Evolutionary conservation across 2,113 vertebrate genomes (phyloP), one percentile per base, ranked within the genome.

Genomic region (Xenopus borealis): DNA sequence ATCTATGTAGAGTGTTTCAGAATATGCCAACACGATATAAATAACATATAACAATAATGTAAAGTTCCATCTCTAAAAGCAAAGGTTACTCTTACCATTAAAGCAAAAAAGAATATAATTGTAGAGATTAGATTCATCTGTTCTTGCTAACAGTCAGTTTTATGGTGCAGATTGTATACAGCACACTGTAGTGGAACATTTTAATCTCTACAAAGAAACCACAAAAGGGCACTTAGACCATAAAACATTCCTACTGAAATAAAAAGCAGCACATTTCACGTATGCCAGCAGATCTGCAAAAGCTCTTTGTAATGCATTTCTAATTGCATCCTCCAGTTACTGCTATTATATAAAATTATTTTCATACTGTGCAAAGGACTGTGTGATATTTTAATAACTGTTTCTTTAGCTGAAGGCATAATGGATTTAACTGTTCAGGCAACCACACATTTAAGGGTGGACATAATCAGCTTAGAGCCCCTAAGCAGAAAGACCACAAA

Each of bases 211-310:
- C 20, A 16, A 61, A 18, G 7, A 50, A 50, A 30, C 46, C 20
- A n/a, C 20, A 40, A 33, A 55, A 64, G 17, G 12, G 19, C 50
- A 44, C 44, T 53, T 66, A 52, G 16, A 20, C 69, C 47, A 59
- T 62, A 71, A 47, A 57, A 71, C 61, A 61, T 71, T 71, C 19
- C 71, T 17, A 57, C 11, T 27, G 12, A 74, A 65, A 58, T 66
- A 30, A 55, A 66, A 45, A 40, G 18, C 27, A 33, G 14, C 58
- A 12, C 14, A 59, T 59, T 50, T 50, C 12, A 40, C 14, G 52
- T 59, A 13, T 59, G 63, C 63, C 63, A 74, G 63, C 19, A 27
- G 44, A 40, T 65, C 18, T 46, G n/a, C 45, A 47, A 66, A 65
- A 17, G 10, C 19, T 46, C 63, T 66, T 66, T 59, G 18, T 46